A percentile compares a stretch with the other conserved stretches of the same genome.
These are phyloP conservation scores for Palloptera scutellata DNA, from an alignment of 2,888 invertebrate species.

Conservation along the genomic window DNA sequence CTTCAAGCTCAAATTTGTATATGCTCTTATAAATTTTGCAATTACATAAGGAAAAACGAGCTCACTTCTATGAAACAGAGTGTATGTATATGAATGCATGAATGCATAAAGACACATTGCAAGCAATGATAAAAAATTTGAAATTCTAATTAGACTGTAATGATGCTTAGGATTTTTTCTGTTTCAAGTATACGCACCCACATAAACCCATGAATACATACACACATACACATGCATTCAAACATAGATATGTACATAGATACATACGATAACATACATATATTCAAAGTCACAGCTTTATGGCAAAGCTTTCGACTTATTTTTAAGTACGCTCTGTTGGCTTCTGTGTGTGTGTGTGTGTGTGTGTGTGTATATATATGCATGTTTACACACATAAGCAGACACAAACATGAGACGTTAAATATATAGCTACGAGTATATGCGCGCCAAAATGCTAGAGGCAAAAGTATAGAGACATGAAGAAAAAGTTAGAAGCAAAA, in stretches of 20 bases:
- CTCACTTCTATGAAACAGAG: too few relatives aligned
- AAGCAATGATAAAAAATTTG: constrained; percentile 41
- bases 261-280: constrained; percentile 25
- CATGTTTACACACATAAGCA: not conserved
- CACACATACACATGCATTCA: too few relatives aligned
- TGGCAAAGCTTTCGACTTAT: not conserved
- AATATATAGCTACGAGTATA: constrained; percentile 7
- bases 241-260: too few relatives aligned
- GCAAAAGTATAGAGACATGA: too few relatives aligned
- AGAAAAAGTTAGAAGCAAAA: too few relatives aligned
- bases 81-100: not conserved
- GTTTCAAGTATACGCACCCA: constrained; percentile 28
- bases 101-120: not conserved
- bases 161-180: constrained; percentile 44
- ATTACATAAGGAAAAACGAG: too few relatives aligned
- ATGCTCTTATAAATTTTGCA: too few relatives aligned
- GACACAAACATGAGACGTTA: not conserved
- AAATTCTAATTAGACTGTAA: constrained; percentile 55
- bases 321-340: not conserved
- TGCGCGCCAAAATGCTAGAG: not conserved
- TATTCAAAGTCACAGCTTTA: not conserved
- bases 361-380: not conserved
- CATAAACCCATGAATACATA: too few relatives aligned
- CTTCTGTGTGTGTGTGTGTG: not conserved
- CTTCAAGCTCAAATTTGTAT: too few relatives aligned